Conservation (phyloP, 1,140 invertebrate species). For the Conus betulinus region DNA sequence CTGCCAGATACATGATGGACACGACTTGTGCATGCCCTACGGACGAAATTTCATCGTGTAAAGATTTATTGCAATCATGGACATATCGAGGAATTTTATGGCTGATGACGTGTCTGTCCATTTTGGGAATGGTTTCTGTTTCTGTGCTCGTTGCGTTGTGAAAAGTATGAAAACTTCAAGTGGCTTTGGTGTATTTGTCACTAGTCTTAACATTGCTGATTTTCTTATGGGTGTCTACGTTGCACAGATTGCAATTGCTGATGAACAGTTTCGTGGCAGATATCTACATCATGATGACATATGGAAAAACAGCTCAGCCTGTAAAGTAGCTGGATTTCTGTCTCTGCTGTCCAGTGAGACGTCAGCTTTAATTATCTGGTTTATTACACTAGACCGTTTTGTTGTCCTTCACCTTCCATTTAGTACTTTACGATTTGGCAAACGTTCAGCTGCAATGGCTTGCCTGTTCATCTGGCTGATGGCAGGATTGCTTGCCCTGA, state of each 20-base stretch:
- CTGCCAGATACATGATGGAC: neutral
- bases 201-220: constrained; percentile 39
- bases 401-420: constrained; percentile 27
- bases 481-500: constrained; percentile 11
- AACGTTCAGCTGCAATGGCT: constrained; percentile 18
- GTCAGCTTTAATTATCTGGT: constrained; percentile 32
- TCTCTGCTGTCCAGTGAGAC: constrained; percentile 38
- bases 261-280: constrained; percentile 53
- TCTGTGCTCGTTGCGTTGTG: constrained; percentile 17
- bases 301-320: constrained; percentile 24
- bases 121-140: constrained; percentile 46
- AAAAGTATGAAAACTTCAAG: constrained; percentile 39
- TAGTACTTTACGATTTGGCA: constrained; percentile 23
- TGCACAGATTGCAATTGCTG: constrained; percentile 28
- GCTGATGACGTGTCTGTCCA: constrained; percentile 45
- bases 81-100: constrained; percentile 44
- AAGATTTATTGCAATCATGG: constrained; percentile 41
- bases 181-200: constrained; percentile 48
- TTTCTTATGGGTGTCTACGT: constrained; percentile 35
- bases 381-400: constrained; percentile 53
- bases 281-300: constrained; percentile 10
- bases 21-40: neutral
- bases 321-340: constrained; percentile 33
- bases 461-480: constrained; percentile 21
- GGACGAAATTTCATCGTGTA: constrained; percentile 52